A percentile compares a stretch with the other conserved stretches of the same genome.
Evolutionary conservation across 1,140 invertebrate genomes (phyloP).

Genomic region (Brachionus rubens): DNA sequence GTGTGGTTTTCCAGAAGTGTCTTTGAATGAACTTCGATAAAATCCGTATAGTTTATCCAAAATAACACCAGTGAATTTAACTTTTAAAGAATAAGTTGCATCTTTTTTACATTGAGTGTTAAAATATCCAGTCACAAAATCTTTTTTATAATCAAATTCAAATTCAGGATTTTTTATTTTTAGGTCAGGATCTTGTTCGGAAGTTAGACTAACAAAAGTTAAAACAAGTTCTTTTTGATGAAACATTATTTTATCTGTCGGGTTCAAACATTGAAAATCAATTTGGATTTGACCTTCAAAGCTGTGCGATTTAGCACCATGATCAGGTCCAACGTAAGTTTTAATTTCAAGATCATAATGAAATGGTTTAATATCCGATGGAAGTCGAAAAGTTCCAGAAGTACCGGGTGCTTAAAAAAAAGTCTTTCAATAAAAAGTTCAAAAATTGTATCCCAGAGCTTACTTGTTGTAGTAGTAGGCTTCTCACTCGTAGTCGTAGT

Average conservation of each 20-base stretch:
- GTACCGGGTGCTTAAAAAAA: background rate
- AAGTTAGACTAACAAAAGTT: background rate
- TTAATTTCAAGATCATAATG: slow-evolving; percentile 32
- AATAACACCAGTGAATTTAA: background rate
- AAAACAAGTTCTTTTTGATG: slow-evolving; percentile 28
- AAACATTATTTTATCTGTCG: slow-evolving; percentile 18
- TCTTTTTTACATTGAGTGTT: slow-evolving; percentile 18
- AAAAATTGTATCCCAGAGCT: background rate
- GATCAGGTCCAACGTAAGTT: background rate
- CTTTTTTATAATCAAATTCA: background rate
- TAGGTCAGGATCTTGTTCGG: background rate
- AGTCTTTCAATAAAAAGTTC: background rate
- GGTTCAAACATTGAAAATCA: slow-evolving; percentile 10
- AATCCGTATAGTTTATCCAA: slow-evolving; percentile 31
- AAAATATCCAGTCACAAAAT: slow-evolving; percentile 28
- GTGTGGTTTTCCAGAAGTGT: background rate
- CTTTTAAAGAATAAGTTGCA: background rate
- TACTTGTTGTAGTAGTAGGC: background rate
- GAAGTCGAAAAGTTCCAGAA: background rate
- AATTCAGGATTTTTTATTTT: background rate
- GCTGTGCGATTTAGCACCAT: background rate
- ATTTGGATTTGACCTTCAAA: slow-evolving; percentile 33
- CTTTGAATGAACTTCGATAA: slow-evolving; percentile 19
- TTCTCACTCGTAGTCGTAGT: background rate
- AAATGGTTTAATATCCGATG: background rate